Evolutionary conservation across 2,888 invertebrate genomes (phyloP), one percentile per base, ranked within the genome.

Genomic region (Scaeva pyrastri): DNA sequence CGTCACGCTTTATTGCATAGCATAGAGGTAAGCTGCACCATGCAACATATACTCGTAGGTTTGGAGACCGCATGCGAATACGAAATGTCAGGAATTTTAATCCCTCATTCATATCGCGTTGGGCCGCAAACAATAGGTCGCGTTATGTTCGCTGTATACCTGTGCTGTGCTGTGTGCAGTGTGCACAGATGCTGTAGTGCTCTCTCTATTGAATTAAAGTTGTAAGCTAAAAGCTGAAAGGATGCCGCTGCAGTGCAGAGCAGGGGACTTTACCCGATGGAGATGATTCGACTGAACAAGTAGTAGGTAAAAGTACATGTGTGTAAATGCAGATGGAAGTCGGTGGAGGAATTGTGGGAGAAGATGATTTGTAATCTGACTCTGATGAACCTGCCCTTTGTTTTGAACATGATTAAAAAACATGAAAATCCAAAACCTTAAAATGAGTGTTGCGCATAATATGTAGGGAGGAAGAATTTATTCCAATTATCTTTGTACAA

Each of bases 21-120:
- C 71, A 58, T 48, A n/a, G 12, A 10, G 12, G 19, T 14, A 8
- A 23, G 36, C 10, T 39, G 31, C 8, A 36, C 1, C 6, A 12
- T 21, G 11, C 31, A 19, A 31, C 16, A 19, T 19, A 12, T 16
- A 10, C n/a, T 43, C 4, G 8, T 10, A 10, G 10, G 19, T 39
- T 60, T 48, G 48, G 45, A 68, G 52, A 68, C 68, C 68, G 50
- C 68, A 68, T 68, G 72, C 64, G 77, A 62, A 86, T 86, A 77
- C 81, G 73, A 86, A 86, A 82, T 78, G 82, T 71, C 52, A 73
- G 74, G 86, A 86, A 86, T 86, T 86, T 86, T 86, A 86, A 86
- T 86, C 86, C 82, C 86, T 86, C 86, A 85, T 85, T 85, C 76
- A 82, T 82, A 74, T 74, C 73, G 77, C 76, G 43, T 74, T 74